Evolutionary conservation across 2,113 vertebrate genomes (phyloP).

Genomic region (Melanerpes aurifrons): DNA sequence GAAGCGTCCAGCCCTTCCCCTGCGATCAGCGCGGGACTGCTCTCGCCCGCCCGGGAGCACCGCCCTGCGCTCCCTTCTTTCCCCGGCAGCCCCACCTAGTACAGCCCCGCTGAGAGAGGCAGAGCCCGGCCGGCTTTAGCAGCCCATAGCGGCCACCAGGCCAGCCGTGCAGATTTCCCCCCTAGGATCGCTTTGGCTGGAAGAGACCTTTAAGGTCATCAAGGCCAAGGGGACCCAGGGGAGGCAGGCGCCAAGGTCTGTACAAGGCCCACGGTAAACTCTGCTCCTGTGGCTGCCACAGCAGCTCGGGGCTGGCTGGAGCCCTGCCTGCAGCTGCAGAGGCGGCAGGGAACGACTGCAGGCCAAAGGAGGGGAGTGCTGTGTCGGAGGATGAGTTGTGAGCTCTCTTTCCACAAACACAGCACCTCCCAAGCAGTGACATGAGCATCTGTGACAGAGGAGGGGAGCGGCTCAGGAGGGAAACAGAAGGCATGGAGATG

Average conservation of each 20-base stretch:
- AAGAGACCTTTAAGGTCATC: no score
- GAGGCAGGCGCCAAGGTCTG: not conserved
- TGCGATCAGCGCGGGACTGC: no score
- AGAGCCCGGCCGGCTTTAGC: not conserved
- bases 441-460: not conserved
- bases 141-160: rapidly evolving
- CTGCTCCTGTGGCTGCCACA: rapidly evolving
- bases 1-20: no score
- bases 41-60: rapidly evolving
- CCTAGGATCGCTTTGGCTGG: not conserved
- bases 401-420: rapidly evolving
- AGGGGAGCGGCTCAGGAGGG: not conserved
- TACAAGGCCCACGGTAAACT: rapidly evolving
- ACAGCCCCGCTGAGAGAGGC: not conserved
- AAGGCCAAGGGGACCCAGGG: not conserved
- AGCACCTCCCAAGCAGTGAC: rapidly evolving
- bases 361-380: not conserved
- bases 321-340: rapidly evolving
- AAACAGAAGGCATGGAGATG: rapidly evolving
- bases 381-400: rapidly evolving
- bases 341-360: not conserved
- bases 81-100: not conserved
- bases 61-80: rapidly evolving
- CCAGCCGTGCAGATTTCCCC: not conserved
- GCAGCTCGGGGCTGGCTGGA: rapidly evolving